Conservation (phyloP, 2,113 vertebrate species). For the Bubo bubo region DNA sequence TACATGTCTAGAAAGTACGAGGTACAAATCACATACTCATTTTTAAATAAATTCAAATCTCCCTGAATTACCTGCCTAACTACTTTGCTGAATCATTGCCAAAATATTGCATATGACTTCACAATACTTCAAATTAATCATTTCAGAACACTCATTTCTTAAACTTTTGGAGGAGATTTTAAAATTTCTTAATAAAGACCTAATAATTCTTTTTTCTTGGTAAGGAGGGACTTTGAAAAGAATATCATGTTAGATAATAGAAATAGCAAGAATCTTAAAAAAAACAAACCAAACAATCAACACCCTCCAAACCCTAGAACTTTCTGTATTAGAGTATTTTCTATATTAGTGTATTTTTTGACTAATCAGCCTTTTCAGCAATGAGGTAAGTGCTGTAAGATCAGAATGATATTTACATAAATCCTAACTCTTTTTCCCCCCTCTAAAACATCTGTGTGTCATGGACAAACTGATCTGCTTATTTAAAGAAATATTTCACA, state of each 20-base stretch:
- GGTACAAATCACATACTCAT: background rate
- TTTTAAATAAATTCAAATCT: background rate
- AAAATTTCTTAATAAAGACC: background rate
- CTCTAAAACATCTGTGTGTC: background rate
- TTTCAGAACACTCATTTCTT: background rate
- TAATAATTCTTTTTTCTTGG: background rate
- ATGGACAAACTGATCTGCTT: background rate
- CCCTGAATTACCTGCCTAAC: background rate
- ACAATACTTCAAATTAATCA: background rate
- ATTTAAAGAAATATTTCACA: background rate
- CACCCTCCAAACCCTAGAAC: background rate
- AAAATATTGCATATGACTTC: background rate
- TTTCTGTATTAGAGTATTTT: background rate
- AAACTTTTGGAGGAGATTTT: background rate
- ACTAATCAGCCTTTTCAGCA: background rate
- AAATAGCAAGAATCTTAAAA: background rate
- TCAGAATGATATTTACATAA: background rate
- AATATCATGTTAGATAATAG: background rate
- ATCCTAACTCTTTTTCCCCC: background rate
- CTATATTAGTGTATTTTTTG: background rate
- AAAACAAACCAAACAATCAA: background rate
- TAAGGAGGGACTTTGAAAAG: background rate
- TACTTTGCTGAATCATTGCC: background rate
- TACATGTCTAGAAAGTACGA: background rate
- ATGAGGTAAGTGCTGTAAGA: background rate